These are phyloP conservation scores for Pangasius djambal DNA, from an alignment of 2,797 vertebrate genomes.

Conservation along the genomic window DNA sequence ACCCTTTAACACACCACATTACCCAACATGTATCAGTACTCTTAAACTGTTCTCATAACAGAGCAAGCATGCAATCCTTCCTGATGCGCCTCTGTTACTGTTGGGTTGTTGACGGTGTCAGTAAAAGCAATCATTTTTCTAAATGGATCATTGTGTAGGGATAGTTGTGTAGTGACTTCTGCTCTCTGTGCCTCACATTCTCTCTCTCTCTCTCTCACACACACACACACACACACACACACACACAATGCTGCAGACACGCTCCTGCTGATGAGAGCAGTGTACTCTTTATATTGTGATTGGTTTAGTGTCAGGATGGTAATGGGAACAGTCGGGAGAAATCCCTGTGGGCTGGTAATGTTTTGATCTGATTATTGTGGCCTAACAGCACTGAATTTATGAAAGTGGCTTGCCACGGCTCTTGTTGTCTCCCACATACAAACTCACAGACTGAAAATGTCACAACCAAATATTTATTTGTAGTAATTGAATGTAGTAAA, in stretches of 20 bases:
- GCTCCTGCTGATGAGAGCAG: background rate
- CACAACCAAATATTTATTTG: background rate
- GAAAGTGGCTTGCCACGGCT: background rate
- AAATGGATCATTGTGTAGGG: background rate
- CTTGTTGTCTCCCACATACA: background rate
- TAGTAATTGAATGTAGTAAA: background rate
- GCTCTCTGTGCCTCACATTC: background rate
- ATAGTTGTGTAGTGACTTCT: conserved; percentile 3
- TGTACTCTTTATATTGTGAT: conserved; percentile 3
- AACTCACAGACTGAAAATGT: background rate
- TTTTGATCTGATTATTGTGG: conserved; percentile 13
- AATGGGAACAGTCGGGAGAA: conserved; percentile 1
- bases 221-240: background rate
- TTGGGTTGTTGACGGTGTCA: background rate
- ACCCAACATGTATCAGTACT: background rate
- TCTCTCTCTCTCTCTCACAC: too few species aligned
- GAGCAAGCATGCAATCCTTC: background rate
- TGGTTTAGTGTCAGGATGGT: conserved; percentile 14
- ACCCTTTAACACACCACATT: background rate
- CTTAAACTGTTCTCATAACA: conserved; percentile 1
- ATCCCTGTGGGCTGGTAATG: conserved; percentile 26
- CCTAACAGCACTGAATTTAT: background rate
- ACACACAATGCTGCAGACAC: background rate
- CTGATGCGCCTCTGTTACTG: background rate
- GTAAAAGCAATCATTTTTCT: background rate